These are phyloP conservation scores for Echinarachnius parma DNA, from an alignment of 53 echinoderm and acorn worm species.

Conservation along the genomic window DNA sequence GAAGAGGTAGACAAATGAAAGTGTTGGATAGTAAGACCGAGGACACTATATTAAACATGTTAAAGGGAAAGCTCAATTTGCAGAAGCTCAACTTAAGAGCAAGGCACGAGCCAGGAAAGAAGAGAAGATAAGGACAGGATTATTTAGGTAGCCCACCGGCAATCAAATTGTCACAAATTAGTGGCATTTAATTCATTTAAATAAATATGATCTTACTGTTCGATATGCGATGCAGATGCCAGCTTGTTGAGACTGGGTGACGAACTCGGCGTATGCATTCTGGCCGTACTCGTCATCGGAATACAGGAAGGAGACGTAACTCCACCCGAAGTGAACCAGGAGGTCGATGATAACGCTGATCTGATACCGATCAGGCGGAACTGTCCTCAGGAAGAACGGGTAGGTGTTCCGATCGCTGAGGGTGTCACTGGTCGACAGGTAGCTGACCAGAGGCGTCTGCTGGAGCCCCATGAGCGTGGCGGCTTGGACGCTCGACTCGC, in stretches of 20 bases:
- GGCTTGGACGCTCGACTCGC: slow-evolving; percentile 73
- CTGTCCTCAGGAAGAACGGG: slow-evolving; percentile 79
- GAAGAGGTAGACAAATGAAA: too few species aligned
- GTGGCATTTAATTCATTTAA: too few species aligned
- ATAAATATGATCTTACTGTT: slow-evolving; percentile 42
- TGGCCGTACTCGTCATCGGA: slow-evolving; percentile 88
- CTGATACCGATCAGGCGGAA: slow-evolving; percentile 82
- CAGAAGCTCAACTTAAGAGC: too few species aligned
- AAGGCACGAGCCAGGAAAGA: too few species aligned
- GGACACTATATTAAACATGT: too few species aligned
- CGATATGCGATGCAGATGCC: slow-evolving; percentile 61
- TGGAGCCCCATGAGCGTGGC: slow-evolving; percentile 74
- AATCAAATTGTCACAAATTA: too few species aligned
- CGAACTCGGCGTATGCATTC: slow-evolving; percentile 62
- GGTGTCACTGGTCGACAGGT: slow-evolving; percentile 82
- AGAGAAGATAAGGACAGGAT: too few species aligned
- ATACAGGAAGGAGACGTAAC: slow-evolving; percentile 80
- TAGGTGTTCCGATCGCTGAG: slow-evolving; percentile 66
- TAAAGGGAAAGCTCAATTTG: too few species aligned
- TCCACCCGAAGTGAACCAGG: slow-evolving; percentile 72
- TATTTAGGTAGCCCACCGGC: too few species aligned
- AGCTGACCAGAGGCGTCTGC: slow-evolving; percentile 79
- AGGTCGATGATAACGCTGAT: slow-evolving; percentile 81
- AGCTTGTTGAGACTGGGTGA: slow-evolving; percentile 26
- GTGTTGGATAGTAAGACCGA: too few species aligned